Base-by-base conservation (phyloP, 1,140 invertebrate species). In the Calycopis cecrops region DNA sequence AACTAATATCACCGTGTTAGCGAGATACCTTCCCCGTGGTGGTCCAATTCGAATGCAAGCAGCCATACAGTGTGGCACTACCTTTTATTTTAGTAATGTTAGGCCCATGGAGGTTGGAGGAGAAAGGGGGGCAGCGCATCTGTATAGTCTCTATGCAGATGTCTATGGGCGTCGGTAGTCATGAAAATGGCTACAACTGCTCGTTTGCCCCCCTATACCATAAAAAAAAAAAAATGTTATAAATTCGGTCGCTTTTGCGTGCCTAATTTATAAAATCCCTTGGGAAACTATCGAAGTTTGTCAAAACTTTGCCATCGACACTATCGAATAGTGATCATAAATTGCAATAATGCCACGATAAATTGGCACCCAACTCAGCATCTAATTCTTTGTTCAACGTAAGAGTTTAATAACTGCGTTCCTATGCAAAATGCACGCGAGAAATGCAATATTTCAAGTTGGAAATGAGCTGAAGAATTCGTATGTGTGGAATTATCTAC, bases 251-350 rank as follows among this genome's bases (percentile, higher is more conserved):
- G 38, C 34, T 11, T 48, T 21, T 34, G 28, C 56, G 52, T 14
- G 18, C 35, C 52, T 48, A 52, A 60, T 58, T 59, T 40, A 37
- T 40, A 21, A 42, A 54, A 57, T 62, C 56, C 42, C 44, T 42
- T 12, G 33, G 44, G 59, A 51, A 62, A 59, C 57, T 65, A 59
- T 62, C 54, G 51, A 62, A 65, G 48, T 57, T 59, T 50, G 51
- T 55, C 56, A 55, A 60, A 65, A 9, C 47, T 62, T 63, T 35
- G 55, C 54, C 55, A 59, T 65, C 57, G 51, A 60, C 55, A 55
- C 28, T 53, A 53, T 53, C 52, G 52, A 53, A 42, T 47, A 48
- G 40, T 50, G 35, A 38, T 52, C 56, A 59, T 62, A 60, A 62
- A 62, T 57, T 62, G 55, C 56, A 48, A 49, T 62, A 60, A 57